phyloP scores from a whole-genome alignment of 2,113 vertebrate genomes.

The Danio rerio region GRCz12tu NC_133178.1:44412001-44412500 shows the following conservation, averaged over 20 bases:
- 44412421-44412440: slow-evolving; percentile 25
- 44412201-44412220: slow-evolving; percentile 15
- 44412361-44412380: slow-evolving; percentile 44
- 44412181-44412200: slow-evolving; percentile 8
- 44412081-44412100: slow-evolving; percentile 1
- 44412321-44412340: slow-evolving; percentile 56
- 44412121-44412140: slow-evolving; percentile 7
- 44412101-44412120: neutral
- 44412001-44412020: slow-evolving; percentile 28
- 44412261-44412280: slow-evolving; percentile 26
- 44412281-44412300: neutral
- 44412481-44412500: slow-evolving; percentile 18
- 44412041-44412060: neutral
- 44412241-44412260: neutral
- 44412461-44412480: slow-evolving; percentile 46
- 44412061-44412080: slow-evolving; percentile 24
- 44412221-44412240: slow-evolving; percentile 28
- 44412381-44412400: slow-evolving; percentile 8
- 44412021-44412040: neutral
- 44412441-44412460: slow-evolving; percentile 40
- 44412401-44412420: slow-evolving; percentile 7
- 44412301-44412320: slow-evolving; percentile 45
- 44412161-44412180: neutral
- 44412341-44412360: slow-evolving; percentile 44
- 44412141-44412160: neutral